A percentile compares a stretch with the other conserved stretches of the same genome.
Conservation (phyloP, 1,140 invertebrate species). For the Paraescarpia echinospica region DNA sequence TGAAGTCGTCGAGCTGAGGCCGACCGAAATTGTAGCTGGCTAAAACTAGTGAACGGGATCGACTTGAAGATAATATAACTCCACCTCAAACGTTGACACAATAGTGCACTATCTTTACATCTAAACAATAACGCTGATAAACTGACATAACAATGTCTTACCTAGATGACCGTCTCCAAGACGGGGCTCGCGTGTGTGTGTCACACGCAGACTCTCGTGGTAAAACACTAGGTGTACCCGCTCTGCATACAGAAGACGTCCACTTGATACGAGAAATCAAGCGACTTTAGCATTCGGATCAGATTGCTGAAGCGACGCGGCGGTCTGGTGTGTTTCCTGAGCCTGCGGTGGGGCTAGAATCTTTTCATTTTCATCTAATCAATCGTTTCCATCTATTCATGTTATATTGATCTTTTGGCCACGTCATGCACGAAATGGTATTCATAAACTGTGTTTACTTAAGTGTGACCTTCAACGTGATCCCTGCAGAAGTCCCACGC, state of each 20-base stretch:
- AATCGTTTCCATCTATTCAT: neutral
- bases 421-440: neutral
- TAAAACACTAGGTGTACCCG: neutral
- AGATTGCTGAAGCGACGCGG: neutral
- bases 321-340: neutral
- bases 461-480: neutral
- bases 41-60: too few relatives aligned
- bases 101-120: neutral
- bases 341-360: neutral
- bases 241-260: neutral
- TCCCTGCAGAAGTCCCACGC: neutral
- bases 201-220: neutral
- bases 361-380: conserved; percentile 1
- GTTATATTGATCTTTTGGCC: neutral
- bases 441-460: neutral
- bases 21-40: too few relatives aligned
- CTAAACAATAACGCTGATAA: neutral
- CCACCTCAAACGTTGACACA: neutral
- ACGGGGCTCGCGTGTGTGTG: neutral
- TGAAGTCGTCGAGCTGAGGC: too few relatives aligned
- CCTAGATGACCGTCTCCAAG: neutral
- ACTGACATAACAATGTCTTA: neutral
- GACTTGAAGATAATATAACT: too few relatives aligned
- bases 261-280: neutral
- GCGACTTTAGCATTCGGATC: neutral